Percentiles rank a stretch among this genome's conserved stretches.
Conservation (phyloP, 2,888 invertebrate species). For the Pediacus dermestoides region DNA sequence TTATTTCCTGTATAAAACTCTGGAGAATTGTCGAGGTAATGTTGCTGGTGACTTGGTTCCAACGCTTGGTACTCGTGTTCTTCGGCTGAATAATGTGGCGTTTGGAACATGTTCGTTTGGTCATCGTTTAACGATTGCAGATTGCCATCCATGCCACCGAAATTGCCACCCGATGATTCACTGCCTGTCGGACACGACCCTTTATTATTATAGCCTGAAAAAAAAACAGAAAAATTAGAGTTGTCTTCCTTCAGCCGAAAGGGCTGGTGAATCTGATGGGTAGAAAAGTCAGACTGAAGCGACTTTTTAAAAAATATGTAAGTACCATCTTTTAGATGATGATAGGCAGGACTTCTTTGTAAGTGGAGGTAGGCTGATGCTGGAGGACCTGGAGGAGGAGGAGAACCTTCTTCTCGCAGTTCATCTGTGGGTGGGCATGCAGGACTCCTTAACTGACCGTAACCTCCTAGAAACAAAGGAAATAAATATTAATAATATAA, state of each 20-base stretch:
- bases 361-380: slow-evolving; percentile 41
- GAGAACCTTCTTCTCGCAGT: slow-evolving; percentile 54
- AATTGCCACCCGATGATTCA: slow-evolving; percentile 57
- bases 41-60: slow-evolving; percentile 54
- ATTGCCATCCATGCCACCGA: slow-evolving; percentile 50
- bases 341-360: slow-evolving; percentile 44
- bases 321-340: slow-evolving; percentile 44
- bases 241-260: too few species aligned
- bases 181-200: slow-evolving; percentile 51
- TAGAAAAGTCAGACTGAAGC: too few species aligned
- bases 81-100: slow-evolving; percentile 55
- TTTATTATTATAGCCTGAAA: too few species aligned
- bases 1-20: slow-evolving; percentile 68
- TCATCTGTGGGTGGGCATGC: slow-evolving; percentile 49
- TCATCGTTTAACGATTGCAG: slow-evolving; percentile 49
- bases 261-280: too few species aligned
- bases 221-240: slow-evolving; percentile 31
- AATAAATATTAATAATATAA: too few species aligned
- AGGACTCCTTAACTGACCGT: slow-evolving; percentile 56
- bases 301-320: neutral
- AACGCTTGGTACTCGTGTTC: slow-evolving; percentile 58
- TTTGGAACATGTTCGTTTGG: slow-evolving; percentile 33
- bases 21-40: slow-evolving; percentile 65
- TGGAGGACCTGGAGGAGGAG: slow-evolving; percentile 44
- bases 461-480: slow-evolving; percentile 50